These are phyloP conservation scores for Helicoverpa zea DNA, from an alignment of 1,140 invertebrate genomes.

Conservation along the genomic window DNA sequence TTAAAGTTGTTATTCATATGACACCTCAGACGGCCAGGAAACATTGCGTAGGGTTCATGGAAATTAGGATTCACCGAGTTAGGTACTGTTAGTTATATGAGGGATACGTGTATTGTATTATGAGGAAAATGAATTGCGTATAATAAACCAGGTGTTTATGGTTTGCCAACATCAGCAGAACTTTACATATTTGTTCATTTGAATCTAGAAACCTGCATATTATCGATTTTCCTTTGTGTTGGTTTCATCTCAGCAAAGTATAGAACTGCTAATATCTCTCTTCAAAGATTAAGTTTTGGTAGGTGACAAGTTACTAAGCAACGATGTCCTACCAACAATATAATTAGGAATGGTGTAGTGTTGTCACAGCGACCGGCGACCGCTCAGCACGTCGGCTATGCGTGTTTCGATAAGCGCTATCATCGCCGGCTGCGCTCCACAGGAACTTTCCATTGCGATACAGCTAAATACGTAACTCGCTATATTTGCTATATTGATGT, in stretches of 20 bases:
- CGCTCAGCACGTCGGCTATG: constrained; percentile 49
- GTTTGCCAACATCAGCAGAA: no score
- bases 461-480: constrained; percentile 46
- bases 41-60: constrained; percentile 2
- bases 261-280: no score
- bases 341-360: constrained; percentile 41
- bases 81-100: not conserved
- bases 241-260: no score
- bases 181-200: no score
- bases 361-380: constrained; percentile 35
- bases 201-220: no score
- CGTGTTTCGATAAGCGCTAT: constrained; percentile 62
- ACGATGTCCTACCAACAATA: constrained; percentile 36
- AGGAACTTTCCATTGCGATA: constrained; percentile 60
- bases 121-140: not conserved
- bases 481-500: constrained; percentile 47
- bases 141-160: not conserved
- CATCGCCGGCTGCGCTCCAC: constrained; percentile 47
- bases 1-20: constrained; percentile 46
- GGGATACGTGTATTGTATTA: not conserved
- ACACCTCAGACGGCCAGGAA: constrained; percentile 32
- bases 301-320: constrained; percentile 27
- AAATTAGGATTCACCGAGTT: not conserved
- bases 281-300: not conserved
- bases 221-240: no score